Evolutionary conservation across 2,888 invertebrate genomes (phyloP).

Genomic region (Candidula unifasciata): DNA sequence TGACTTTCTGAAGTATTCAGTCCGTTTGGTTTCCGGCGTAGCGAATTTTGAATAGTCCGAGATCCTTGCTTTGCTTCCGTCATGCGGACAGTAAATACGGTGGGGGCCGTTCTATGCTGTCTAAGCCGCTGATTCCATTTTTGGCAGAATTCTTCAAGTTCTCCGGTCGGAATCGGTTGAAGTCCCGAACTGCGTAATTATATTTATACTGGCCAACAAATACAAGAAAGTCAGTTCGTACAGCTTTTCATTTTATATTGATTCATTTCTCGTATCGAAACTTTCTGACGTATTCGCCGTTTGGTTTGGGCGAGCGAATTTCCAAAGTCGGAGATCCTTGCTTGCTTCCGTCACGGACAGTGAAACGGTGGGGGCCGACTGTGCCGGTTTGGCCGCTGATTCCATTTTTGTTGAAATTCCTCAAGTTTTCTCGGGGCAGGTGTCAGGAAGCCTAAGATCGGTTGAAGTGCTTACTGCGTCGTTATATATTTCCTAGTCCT

Average conservation of each 20-base stretch:
- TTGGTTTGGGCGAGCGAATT: conserved; percentile 47
- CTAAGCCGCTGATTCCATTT: conserved; percentile 44
- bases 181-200: conserved; percentile 50
- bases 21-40: conserved; percentile 47
- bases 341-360: conserved; percentile 52
- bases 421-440: conserved; percentile 42
- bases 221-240: not conserved
- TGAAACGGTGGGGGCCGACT: conserved; percentile 54
- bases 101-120: conserved; percentile 53
- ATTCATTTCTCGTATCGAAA: conserved; percentile 51
- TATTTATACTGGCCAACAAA: conserved; percentile 48
- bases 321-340: conserved; percentile 54
- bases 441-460: conserved; percentile 43
- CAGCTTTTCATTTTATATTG: no score
- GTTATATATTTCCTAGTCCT: conserved; percentile 49
- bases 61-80: conserved; percentile 49
- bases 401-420: conserved; percentile 31
- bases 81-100: conserved; percentile 55
- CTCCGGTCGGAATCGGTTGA: conserved; percentile 50
- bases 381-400: conserved; percentile 52
- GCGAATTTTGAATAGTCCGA: conserved; percentile 54
- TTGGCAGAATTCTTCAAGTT: conserved; percentile 31
- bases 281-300: conserved; percentile 50
- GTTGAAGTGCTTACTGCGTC: conserved; percentile 53
- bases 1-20: conserved; percentile 51